Conservation (phyloP, 1,140 invertebrate genomes). For the Tetramorium alpestre region DNA sequence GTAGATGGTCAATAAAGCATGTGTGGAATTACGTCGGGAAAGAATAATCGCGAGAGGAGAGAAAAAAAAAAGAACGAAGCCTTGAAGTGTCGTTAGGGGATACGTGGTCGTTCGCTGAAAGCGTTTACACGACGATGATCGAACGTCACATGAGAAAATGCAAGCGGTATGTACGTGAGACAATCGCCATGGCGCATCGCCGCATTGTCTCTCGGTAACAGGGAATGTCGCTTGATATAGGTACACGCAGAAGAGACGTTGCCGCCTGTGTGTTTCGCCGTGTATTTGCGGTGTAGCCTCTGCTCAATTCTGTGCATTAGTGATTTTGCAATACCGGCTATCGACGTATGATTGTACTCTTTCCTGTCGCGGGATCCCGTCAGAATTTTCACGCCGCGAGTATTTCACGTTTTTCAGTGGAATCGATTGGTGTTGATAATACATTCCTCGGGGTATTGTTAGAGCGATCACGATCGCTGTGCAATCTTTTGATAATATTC, state of each 20-base stretch:
- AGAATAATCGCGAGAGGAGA: background rate
- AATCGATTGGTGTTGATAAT: background rate
- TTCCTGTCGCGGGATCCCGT: constrained; percentile 30
- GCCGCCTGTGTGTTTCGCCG: background rate
- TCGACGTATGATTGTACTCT: constrained; percentile 20
- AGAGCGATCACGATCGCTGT: background rate
- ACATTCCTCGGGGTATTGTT: background rate
- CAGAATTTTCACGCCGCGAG: background rate
- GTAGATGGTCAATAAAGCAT: constrained; percentile 25
- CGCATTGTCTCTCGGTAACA: constrained; percentile 66
- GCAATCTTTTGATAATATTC: background rate
- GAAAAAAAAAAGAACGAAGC: background rate
- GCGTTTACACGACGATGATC: constrained; percentile 30
- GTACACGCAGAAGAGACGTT: background rate
- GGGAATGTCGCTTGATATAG: constrained; percentile 57
- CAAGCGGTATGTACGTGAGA: constrained; percentile 41
- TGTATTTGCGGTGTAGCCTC: background rate
- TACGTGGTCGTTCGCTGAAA: constrained; percentile 43
- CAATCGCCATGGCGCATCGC: constrained; percentile 33
- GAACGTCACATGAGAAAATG: constrained; percentile 39
- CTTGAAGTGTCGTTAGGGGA: constrained; percentile 56
- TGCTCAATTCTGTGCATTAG: constrained; percentile 31
- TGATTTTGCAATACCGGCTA: constrained; percentile 59
- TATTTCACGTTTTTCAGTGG: background rate
- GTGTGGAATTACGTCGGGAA: constrained; percentile 18